These are phyloP conservation scores for Conger conger DNA, from an alignment of 2,113 vertebrate species.

Conservation along the genomic window DNA sequence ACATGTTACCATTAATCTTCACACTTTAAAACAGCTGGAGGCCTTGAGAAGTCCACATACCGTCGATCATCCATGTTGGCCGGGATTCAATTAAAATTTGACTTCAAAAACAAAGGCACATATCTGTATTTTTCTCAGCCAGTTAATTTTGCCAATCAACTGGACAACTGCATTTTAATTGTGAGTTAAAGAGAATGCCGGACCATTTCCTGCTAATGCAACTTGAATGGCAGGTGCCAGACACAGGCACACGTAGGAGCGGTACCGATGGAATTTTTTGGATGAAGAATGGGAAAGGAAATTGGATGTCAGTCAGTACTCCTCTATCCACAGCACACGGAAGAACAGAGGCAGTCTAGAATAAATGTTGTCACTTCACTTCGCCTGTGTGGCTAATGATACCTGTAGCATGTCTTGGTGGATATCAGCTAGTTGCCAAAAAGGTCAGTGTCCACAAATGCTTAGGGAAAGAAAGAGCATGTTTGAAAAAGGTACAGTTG, in stretches of 20 bases:
- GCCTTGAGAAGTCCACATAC: neutral
- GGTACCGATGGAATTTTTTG: neutral
- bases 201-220: neutral
- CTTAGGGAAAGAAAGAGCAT: neutral
- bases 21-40: too few relatives aligned
- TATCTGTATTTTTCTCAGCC: neutral
- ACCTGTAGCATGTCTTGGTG: neutral
- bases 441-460: neutral
- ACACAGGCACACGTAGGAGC: neutral
- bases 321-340: neutral
- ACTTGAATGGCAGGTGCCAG: neutral
- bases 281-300: neutral
- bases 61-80: neutral
- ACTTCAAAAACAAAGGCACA: neutral
- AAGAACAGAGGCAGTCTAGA: neutral
- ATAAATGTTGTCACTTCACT: neutral
- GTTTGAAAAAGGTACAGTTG: neutral
- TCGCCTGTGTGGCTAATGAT: too few relatives aligned
- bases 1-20: neutral
- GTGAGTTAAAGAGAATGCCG: neutral
- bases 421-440: neutral
- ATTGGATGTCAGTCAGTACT: neutral
- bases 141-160: neutral
- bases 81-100: neutral
- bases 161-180: neutral